Conservation (phyloP, 2,888 invertebrate species). For the Epiblema foenella region DNA sequence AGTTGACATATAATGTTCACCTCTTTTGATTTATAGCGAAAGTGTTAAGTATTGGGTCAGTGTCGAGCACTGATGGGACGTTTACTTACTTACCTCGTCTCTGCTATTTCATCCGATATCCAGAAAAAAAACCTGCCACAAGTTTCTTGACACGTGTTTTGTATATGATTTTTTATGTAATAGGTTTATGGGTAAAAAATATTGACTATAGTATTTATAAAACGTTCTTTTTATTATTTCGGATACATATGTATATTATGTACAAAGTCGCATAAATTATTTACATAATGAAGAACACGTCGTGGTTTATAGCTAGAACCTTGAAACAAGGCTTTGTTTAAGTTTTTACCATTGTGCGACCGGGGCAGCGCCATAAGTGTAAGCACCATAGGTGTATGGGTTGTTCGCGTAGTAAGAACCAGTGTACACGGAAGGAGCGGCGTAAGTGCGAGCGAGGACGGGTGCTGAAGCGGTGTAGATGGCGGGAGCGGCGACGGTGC, state of each 20-base stretch:
- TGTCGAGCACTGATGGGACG: too few relatives aligned
- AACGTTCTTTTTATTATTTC: conserved; percentile 25
- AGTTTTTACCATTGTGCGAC: conserved; percentile 69
- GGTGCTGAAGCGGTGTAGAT: conserved; percentile 44
- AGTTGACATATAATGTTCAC: too few relatives aligned
- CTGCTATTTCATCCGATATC: too few relatives aligned
- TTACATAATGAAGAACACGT: conserved; percentile 64
- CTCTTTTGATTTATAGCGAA: too few relatives aligned
- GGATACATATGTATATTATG: conserved; percentile 53
- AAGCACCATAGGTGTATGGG: conserved; percentile 41
- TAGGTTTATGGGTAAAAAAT: too few relatives aligned
- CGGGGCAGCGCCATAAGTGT: conserved; percentile 56
- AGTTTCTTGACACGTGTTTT: too few relatives aligned
- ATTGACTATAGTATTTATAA: too few relatives aligned
- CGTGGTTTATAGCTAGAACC: conserved; percentile 54
- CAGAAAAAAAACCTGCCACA: too few relatives aligned
- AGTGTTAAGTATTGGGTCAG: too few relatives aligned
- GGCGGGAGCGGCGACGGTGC: conserved; percentile 42
- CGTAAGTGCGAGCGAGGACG: conserved; percentile 46
- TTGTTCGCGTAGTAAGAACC: conserved; percentile 44
- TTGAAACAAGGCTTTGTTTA: conserved; percentile 46
- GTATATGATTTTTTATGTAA: too few relatives aligned
- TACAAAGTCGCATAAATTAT: conserved; percentile 62
- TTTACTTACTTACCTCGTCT: too few relatives aligned
- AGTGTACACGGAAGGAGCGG: conserved; percentile 48